Evolutionary conservation across 2,888 invertebrate species (phyloP).

Genomic region (Agrochola lychnidis): DNA sequence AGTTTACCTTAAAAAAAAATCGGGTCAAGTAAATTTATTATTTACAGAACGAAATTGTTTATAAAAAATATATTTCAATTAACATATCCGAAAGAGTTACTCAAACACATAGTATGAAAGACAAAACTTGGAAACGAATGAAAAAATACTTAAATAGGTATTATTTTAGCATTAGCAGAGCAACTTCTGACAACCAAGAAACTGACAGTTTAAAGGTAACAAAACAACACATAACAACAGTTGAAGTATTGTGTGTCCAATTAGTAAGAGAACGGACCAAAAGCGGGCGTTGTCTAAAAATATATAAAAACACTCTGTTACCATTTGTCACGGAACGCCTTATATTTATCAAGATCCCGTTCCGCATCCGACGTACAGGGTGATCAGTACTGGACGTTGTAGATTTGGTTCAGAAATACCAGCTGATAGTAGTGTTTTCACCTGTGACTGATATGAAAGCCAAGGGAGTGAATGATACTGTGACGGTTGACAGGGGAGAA

Average conservation of each 20-base stretch:
- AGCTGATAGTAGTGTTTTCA: neutral
- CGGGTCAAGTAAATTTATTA: neutral
- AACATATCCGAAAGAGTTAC: neutral
- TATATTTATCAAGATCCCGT: slow-evolving; percentile 89
- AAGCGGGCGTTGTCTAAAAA: slow-evolving; percentile 84
- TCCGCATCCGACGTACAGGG: slow-evolving; percentile 76
- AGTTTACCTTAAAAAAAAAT: neutral
- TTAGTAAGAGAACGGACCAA: slow-evolving; percentile 80
- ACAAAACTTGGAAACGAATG: neutral
- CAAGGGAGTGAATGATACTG: neutral
- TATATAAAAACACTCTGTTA: slow-evolving; percentile 89
- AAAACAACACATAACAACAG: slow-evolving; percentile 65
- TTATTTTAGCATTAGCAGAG: slow-evolving; percentile 12
- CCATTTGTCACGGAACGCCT: slow-evolving; percentile 89
- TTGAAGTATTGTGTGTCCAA: slow-evolving; percentile 88
- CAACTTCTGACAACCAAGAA: neutral
- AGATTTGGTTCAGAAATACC: neutral
- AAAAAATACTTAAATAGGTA: too few species aligned
- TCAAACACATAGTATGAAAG: neutral
- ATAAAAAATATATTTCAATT: neutral
- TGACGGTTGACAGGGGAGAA: neutral
- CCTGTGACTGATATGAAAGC: neutral
- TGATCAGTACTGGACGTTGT: slow-evolving; percentile 30
- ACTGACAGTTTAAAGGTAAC: slow-evolving; percentile 59
- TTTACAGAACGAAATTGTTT: neutral